Conservation (phyloP, 53 echinoderm and acorn worm genomes). For the Glandiceps talaboti region DNA sequence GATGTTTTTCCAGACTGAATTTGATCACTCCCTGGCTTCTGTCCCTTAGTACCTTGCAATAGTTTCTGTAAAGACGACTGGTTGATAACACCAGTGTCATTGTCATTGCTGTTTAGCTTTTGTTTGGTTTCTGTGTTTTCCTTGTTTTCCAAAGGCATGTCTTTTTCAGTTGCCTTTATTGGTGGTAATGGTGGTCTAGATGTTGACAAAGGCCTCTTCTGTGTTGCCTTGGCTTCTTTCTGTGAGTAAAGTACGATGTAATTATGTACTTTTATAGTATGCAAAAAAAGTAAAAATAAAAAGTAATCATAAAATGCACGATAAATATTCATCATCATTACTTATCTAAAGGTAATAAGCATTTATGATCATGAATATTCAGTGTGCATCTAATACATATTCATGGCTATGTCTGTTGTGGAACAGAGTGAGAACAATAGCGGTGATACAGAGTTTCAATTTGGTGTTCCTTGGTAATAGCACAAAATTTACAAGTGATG, state of each 20-base stretch:
- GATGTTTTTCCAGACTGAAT: background rate
- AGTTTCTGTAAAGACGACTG: slow-evolving; percentile 13
- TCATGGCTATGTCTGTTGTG: too few species aligned
- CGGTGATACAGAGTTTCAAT: too few species aligned
- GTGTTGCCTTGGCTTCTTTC: background rate
- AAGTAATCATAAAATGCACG: too few species aligned
- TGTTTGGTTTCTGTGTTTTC: background rate
- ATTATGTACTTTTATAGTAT: too few species aligned
- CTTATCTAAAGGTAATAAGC: too few species aligned
- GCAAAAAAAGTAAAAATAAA: too few species aligned
- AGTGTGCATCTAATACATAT: too few species aligned
- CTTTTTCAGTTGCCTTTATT: background rate
- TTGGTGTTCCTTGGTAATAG: too few species aligned
- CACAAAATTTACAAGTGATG: too few species aligned
- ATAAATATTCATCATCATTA: too few species aligned
- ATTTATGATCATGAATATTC: too few species aligned
- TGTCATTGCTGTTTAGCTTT: slow-evolving; percentile 11
- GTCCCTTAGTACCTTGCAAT: slow-evolving; percentile 3
- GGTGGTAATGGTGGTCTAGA: background rate
- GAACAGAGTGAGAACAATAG: too few species aligned
- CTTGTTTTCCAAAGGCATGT: background rate
- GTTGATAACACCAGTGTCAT: slow-evolving; percentile 21
- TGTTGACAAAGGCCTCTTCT: background rate
- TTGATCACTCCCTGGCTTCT: background rate
- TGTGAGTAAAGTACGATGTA: background rate